Evolutionary conservation across 2,797 vertebrate species (phyloP), one percentile per base, ranked within the genome.

Genomic region (Gambusia yucatana): DNA sequence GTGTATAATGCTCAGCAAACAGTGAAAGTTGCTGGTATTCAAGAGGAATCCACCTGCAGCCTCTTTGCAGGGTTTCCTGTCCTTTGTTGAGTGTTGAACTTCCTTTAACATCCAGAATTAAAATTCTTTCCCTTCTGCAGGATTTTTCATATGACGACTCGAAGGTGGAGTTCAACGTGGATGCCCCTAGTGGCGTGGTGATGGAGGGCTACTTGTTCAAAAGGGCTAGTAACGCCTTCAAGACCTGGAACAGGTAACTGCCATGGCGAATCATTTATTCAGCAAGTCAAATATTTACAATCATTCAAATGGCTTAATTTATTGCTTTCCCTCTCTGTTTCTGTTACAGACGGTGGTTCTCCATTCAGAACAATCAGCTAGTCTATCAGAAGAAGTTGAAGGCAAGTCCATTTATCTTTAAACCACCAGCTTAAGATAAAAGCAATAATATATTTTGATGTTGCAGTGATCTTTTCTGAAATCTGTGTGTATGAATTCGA

Each of bases 171-270:
- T 99, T 98, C 78, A 97, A 98, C 0, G 95, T 98, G 63, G 98
- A 99, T 0, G 97, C 98, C 7, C 98, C 98, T 0, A 97, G 97
- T 3, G 98, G 98, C 0, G 97, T 99, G 89, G 98, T 98, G 90
- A 99, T 99, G 98, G 98, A 99, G 92, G 98, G 98, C 0, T 99
- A 99, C 92, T 96, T 99, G 88, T 99, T 99, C 93, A 99, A 99
- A 94, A 98, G 98, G 88, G 98, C 98, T 80, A 99, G 98, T 93
- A 99, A 99, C 0, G 98, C 98, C 50, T 99, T 99, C 82, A 99
- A 99, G 93, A 99, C 98, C 0, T 99, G 98, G 98, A 99, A 99
- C 91, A 96, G 98, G 98, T 99, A 86, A 88, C 16, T 9, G 28
- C 22, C 11, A 30, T 3, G 5, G n/a, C 43, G 20, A n/a, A 39